Evolutionary conservation across 2,888 invertebrate species (phyloP).

Genomic region (Drosophila macrospina): DNA sequence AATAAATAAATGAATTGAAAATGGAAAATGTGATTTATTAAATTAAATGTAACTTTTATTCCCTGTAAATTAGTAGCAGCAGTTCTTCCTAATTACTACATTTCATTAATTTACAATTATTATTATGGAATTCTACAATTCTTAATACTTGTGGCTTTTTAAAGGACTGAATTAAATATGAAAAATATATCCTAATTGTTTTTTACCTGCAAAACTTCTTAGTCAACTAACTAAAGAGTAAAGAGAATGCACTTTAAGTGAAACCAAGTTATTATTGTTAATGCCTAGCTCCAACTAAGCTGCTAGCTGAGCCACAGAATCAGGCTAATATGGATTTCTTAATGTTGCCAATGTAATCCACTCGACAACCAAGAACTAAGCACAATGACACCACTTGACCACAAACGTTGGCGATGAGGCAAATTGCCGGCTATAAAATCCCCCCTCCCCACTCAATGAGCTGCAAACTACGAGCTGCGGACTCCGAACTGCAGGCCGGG

Average conservation of each 20-base stretch:
- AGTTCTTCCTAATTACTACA: too few species aligned
- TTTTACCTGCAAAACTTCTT: neutral
- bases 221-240: neutral
- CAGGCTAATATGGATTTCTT: constrained; percentile 53
- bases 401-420: constrained; percentile 41
- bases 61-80: too few species aligned
- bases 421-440: constrained; percentile 58
- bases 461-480: constrained; percentile 37
- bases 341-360: constrained; percentile 40
- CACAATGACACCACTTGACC: constrained; percentile 51
- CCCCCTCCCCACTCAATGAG: constrained; percentile 4
- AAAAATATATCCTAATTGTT: too few species aligned
- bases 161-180: too few species aligned
- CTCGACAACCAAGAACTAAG: constrained; percentile 12
- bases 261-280: constrained; percentile 14
- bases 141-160: too few species aligned
- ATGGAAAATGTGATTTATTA: too few species aligned
- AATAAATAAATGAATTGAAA: too few species aligned
- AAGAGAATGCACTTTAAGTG: neutral
- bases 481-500: constrained; percentile 25
- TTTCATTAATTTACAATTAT: too few species aligned
- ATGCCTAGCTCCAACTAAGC: constrained; percentile 22
- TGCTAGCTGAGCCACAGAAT: constrained; percentile 23
- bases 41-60: too few species aligned
- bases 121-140: too few species aligned